Evolutionary conservation across 2,888 invertebrate species (phyloP), one percentile per base, ranked within the genome.

Genomic region (Athalia cordata): DNA sequence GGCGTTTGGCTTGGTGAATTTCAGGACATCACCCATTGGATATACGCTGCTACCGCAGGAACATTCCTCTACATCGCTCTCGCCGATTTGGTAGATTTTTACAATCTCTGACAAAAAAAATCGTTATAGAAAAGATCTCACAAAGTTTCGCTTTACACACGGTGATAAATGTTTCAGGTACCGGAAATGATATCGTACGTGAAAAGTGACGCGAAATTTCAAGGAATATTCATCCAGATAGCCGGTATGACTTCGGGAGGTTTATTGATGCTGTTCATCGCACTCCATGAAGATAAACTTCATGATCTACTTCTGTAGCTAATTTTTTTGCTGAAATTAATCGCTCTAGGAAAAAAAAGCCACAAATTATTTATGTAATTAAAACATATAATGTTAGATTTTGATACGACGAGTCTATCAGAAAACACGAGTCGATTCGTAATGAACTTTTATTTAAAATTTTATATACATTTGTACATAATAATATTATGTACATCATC

Each of bases 41-140:
- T 96, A 79, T 96, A 95, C 88, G 94, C 95, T 2, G 93, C 93
- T 8, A 95, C 96, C 3, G 96, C 95, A 5, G 96, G 96, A 3
- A 95, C 95, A 77, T 96, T 96, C 88, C 91, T 96, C 13, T 96
- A 96, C 86, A 95, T 96, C 80, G 95, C 95, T 4, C 91, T 96
- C 77, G 95, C 96, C 0, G 95, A 96, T 90, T 92, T 96, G 91
- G 94, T 96, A 78, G 93, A 9, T 65, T 29, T 65, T 43, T 45
- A 13, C 49, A 45, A 43, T 29, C 68, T 13, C 0, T 13, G 11
- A 52, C 68, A 9, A 68, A 45, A 45, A 9, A 62, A 77, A 55
- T 55, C 7, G 8, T 5, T 43, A 52, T 57, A 47, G n/a, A 67
- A 15, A 64, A n/a, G 4, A 5, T 29, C 5, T 8, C 50, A 11